A percentile compares a stretch with the other conserved stretches of the same genome.
These are phyloP conservation scores for Pogonomyrmex barbatus DNA, from an alignment of 1,140 invertebrate genomes.

Conservation along the genomic window DNA sequence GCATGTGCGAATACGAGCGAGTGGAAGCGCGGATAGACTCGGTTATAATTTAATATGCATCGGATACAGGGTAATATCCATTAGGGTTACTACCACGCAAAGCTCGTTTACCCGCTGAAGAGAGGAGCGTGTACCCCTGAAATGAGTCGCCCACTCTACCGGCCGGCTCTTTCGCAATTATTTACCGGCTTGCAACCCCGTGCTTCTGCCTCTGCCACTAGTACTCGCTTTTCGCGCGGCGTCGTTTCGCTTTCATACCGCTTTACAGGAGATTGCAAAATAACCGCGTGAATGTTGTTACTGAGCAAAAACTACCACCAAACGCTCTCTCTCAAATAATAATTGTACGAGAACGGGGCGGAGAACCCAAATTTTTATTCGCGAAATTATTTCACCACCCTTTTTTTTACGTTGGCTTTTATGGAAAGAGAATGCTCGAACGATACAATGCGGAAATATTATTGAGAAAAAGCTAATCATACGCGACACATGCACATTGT, in stretches of 20 bases:
- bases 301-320: slow-evolving; percentile 3
- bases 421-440: background rate
- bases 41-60: slow-evolving; percentile 65
- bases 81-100: slow-evolving; percentile 69
- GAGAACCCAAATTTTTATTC: slow-evolving; percentile 26
- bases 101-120: slow-evolving; percentile 58
- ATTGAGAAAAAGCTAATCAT: background rate
- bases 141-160: slow-evolving; percentile 52
- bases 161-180: slow-evolving; percentile 57
- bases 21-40: slow-evolving; percentile 28
- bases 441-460: background rate
- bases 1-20: slow-evolving; percentile 10
- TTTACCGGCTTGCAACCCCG: slow-evolving; percentile 34
- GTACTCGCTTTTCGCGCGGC: slow-evolving; percentile 30
- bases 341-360: background rate
- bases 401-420: background rate
- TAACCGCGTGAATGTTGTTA: slow-evolving; percentile 27
- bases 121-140: slow-evolving; percentile 25
- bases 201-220: background rate
- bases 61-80: slow-evolving; percentile 68
- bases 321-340: slow-evolving; percentile 30
- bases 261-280: slow-evolving; percentile 47
- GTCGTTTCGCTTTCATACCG: slow-evolving; percentile 46
- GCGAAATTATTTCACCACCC: background rate
- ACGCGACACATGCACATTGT: too few species aligned